Conservation (phyloP, 2,888 invertebrate genomes). For the Polyploca ridens region DNA sequence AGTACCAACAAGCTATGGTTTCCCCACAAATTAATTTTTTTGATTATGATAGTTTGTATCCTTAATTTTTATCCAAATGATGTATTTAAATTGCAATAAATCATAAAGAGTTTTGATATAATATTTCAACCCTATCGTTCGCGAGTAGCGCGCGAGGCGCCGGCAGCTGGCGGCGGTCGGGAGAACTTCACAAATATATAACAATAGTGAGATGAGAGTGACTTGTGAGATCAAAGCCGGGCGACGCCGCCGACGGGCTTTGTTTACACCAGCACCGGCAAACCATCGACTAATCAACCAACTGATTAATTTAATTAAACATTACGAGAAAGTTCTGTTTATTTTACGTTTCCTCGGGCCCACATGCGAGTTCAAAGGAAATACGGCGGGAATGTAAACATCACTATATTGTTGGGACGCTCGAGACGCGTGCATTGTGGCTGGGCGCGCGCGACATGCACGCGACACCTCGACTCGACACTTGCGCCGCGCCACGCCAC, state of each 20-base stretch:
- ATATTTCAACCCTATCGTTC: constrained; percentile 4
- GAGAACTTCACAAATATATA: constrained; percentile 58
- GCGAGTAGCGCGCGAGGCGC: constrained; percentile 37
- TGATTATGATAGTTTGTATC: too few species aligned
- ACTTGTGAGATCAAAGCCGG: constrained; percentile 74
- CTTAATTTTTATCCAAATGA: too few species aligned
- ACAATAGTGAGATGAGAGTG: constrained; percentile 65
- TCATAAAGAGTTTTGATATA: background rate
- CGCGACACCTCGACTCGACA: constrained; percentile 32
- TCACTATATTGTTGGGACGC: constrained; percentile 64
- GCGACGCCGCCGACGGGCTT: constrained; percentile 60
- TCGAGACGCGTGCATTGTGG: constrained; percentile 37
- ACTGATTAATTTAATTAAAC: constrained; percentile 85
- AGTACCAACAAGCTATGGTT: too few species aligned
- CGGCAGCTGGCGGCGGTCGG: constrained; percentile 42
- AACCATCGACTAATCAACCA: constrained; percentile 83
- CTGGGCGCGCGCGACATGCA: constrained; percentile 27
- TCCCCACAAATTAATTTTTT: too few species aligned
- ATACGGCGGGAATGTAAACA: constrained; percentile 77
- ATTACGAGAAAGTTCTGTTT: constrained; percentile 84
- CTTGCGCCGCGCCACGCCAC: constrained; percentile 23
- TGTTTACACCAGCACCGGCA: constrained; percentile 78
- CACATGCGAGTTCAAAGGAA: constrained; percentile 84
- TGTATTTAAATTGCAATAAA: background rate
- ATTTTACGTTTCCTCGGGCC: constrained; percentile 82